Base-by-base conservation (phyloP, 53 echinoderm and acorn worm genomes). In the Echinarachnius parma region DNA sequence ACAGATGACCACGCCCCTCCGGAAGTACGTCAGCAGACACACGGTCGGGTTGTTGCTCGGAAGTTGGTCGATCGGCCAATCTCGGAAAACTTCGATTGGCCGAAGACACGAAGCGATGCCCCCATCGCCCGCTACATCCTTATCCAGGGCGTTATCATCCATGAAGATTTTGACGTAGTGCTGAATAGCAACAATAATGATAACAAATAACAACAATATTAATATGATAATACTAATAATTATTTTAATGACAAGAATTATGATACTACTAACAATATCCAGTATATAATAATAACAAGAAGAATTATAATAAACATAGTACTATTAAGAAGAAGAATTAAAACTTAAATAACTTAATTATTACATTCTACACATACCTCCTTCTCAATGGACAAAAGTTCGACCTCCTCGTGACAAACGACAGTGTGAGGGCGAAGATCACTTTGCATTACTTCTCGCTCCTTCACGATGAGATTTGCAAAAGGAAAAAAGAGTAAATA, bases 11-110 rank as follows among this genome's bases (percentile, higher is more conserved):
- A 68, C 70, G 48, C 94, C 94, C 18, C 83, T 71, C 52, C 94
- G 82, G 70, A 94, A 94, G 94, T 81, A 94, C 13, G 86, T 84
- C 46, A 86, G 83, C 9, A 94, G 52, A 49, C 90, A 94, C 21
- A 78, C 60, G 10, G 60, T 78, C 1, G 87, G 90, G 18, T 94
- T 65, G 22, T 90, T 77, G 27, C 81, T 54, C 4, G 89, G 94
- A 46, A 94, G 80, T 15, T 29, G 57, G 9, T 84, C 47, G 5
- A 94, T 56, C 13, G 94, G 94, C 89, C 89, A 94, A 2, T 66
- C 87, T 2, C 55, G 50, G 25, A 94, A 57, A 29, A 77, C 78
- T 1, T 75, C 75, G 9, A 94, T 62, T 4, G 87, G 62, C 2
- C 76, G 55, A 55, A 94, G 74, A 62, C 80, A 94, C 9, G 68